Conservation (phyloP, 1,140 invertebrate species). For the Drosophila novamexicana region DNA sequence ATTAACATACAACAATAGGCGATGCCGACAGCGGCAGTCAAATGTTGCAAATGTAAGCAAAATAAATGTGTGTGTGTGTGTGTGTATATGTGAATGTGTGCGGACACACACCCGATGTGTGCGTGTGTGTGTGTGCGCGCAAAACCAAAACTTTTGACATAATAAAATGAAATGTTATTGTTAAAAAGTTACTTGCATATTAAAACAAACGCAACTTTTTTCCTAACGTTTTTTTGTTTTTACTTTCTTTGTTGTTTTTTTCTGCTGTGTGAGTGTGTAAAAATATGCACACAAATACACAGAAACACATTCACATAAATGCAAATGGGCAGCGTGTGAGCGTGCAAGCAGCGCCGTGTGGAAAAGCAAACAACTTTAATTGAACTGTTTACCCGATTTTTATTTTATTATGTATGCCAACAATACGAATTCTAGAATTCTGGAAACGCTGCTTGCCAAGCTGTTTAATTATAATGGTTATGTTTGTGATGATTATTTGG, state of each 20-base stretch:
- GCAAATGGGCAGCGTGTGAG: conserved; percentile 75
- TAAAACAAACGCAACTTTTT: conserved; percentile 82
- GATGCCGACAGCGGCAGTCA: conserved; percentile 69
- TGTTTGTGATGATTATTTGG: conserved; percentile 83
- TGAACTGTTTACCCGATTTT: conserved; percentile 84
- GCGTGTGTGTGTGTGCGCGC: conserved; percentile 29
- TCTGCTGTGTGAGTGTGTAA: conserved; percentile 30
- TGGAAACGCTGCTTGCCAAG: conserved; percentile 34
- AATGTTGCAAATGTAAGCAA: conserved; percentile 80
- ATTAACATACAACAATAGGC: conserved; percentile 78
- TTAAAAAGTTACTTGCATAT: conserved; percentile 83
- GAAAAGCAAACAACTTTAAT: conserved; percentile 82
- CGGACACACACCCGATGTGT: conserved; percentile 19
- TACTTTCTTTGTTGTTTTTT: conserved; percentile 55
- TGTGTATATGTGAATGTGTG: not conserved
- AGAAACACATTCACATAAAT: conserved; percentile 63
- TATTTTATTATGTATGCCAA: conserved; percentile 67
- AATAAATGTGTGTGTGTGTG: conserved; percentile 56
- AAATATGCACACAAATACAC: conserved; percentile 51
- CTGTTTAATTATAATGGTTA: conserved; percentile 82
- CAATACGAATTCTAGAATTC: conserved; percentile 27
- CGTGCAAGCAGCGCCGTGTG: conserved; percentile 49
- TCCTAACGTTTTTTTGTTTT: conserved; percentile 16
- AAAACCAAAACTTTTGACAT: conserved; percentile 83
- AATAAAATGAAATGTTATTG: conserved; percentile 84